A percentile compares a stretch with the other conserved stretches of the same genome.
phyloP scores from a whole-genome alignment of 2,888 invertebrate species.

The Drosophila incognita region DNA sequence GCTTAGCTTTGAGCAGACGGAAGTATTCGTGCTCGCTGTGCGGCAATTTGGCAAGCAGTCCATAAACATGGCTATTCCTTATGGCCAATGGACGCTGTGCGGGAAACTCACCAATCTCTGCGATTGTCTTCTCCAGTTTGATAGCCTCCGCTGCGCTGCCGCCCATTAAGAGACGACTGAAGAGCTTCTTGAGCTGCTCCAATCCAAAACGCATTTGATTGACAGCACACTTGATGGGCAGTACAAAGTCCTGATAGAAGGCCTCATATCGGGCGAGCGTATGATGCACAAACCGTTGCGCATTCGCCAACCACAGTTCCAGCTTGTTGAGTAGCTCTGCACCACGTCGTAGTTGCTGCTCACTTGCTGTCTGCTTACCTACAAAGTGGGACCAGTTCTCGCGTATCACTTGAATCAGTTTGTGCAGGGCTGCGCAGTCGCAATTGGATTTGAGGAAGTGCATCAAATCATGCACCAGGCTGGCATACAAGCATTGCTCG shows the following conservation, averaged over 20 bases:
- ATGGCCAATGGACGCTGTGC: constrained; percentile 69
- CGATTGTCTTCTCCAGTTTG: constrained; percentile 70
- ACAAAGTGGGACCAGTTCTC: constrained; percentile 61
- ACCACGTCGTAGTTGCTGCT: constrained; percentile 54
- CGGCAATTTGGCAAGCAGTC: constrained; percentile 74
- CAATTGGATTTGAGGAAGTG: constrained; percentile 83
- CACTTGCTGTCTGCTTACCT: constrained; percentile 27
- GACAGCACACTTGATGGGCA: constrained; percentile 89
- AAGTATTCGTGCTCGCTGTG: constrained; percentile 81
- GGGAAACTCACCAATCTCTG: constrained; percentile 82
- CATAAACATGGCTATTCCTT: constrained; percentile 74
- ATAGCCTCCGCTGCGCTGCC: constrained; percentile 65
- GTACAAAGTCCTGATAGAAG: constrained; percentile 92
- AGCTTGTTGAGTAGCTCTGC: constrained; percentile 78
- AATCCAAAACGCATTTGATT: constrained; percentile 89
- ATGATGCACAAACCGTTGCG: constrained; percentile 82
- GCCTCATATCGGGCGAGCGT: constrained; percentile 86
- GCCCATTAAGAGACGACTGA: constrained; percentile 83
- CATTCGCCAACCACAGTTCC: constrained; percentile 83
- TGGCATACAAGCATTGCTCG: constrained; percentile 77
- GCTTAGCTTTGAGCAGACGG: constrained; percentile 88
- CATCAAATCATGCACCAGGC: constrained; percentile 81
- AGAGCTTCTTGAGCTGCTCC: constrained; percentile 86
- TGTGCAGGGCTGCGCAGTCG: constrained; percentile 71
- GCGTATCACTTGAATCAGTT: constrained; percentile 65